These are phyloP conservation scores for Bothrops jararaca DNA, from an alignment of 2,113 vertebrate species.

Conservation along the genomic window DNA sequence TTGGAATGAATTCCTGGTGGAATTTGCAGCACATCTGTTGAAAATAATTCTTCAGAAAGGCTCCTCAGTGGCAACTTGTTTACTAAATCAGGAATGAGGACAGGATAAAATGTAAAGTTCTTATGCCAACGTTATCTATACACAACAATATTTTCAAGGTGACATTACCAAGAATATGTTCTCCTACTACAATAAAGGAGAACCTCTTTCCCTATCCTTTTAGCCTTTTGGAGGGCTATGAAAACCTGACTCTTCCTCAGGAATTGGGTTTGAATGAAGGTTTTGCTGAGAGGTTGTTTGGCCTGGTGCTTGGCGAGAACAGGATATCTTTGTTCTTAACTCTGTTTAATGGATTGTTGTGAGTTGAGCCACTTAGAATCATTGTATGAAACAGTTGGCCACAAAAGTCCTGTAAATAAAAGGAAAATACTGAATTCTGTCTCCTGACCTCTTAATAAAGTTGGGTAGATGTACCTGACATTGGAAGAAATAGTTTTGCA, in stretches of 20 bases:
- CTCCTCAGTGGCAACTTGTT: background rate
- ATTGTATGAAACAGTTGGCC: background rate
- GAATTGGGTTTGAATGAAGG: background rate
- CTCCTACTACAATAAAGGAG: background rate
- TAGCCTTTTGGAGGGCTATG: background rate
- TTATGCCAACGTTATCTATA: background rate
- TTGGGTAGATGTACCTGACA: background rate
- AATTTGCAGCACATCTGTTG: background rate
- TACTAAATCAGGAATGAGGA: background rate
- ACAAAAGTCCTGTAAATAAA: background rate
- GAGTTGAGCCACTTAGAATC: background rate
- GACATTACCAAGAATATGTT: background rate
- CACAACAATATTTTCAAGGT: background rate
- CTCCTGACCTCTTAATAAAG: background rate
- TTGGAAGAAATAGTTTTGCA: background rate
- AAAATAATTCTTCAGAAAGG: background rate
- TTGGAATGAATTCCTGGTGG: constrained; percentile 3
- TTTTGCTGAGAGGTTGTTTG: background rate
- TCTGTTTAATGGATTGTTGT: background rate
- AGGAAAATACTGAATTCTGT: background rate
- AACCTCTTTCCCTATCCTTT: background rate
- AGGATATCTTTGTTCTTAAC: background rate
- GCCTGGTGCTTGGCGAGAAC: background rate
- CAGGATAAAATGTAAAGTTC: background rate
- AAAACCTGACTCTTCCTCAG: background rate